Conservation (phyloP, 2,113 vertebrate genomes). For the Solenodon paradoxus region DNA sequence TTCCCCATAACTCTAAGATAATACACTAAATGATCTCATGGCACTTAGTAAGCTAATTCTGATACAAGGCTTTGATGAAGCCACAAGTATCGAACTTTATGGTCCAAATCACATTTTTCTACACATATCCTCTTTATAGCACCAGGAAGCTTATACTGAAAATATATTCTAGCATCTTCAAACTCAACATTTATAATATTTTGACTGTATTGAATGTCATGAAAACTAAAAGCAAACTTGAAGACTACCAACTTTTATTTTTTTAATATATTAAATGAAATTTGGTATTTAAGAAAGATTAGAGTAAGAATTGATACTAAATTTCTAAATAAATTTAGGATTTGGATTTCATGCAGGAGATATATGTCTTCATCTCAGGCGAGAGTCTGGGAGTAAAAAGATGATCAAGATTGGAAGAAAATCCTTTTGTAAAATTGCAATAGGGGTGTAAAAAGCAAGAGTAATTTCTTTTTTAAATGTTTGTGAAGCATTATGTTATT, state of each 20-base stretch:
- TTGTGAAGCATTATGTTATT: background rate
- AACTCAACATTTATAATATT: background rate
- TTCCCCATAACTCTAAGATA: background rate
- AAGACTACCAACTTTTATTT: background rate
- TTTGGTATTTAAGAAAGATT: constrained; percentile 18
- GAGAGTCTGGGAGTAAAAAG: background rate
- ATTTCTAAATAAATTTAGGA: constrained; percentile 42
- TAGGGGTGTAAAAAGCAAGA: background rate
- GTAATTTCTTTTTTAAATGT: background rate
- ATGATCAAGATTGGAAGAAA: background rate
- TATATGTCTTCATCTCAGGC: background rate
- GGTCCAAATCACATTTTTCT: background rate
- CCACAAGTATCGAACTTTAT: background rate
- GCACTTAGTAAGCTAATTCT: background rate
- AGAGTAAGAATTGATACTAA: background rate
- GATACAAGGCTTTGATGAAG: background rate
- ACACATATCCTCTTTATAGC: background rate
- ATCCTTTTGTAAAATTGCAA: background rate
- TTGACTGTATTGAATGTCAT: background rate
- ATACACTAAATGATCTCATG: background rate
- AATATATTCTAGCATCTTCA: constrained; percentile 5
- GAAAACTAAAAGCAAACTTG: background rate
- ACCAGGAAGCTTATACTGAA: background rate
- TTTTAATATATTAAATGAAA: constrained; percentile 20
- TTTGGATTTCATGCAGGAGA: constrained; percentile 38